phyloP scores from a whole-genome alignment of 2,888 invertebrate genomes.

The Balanococcus diminutus region DNA sequence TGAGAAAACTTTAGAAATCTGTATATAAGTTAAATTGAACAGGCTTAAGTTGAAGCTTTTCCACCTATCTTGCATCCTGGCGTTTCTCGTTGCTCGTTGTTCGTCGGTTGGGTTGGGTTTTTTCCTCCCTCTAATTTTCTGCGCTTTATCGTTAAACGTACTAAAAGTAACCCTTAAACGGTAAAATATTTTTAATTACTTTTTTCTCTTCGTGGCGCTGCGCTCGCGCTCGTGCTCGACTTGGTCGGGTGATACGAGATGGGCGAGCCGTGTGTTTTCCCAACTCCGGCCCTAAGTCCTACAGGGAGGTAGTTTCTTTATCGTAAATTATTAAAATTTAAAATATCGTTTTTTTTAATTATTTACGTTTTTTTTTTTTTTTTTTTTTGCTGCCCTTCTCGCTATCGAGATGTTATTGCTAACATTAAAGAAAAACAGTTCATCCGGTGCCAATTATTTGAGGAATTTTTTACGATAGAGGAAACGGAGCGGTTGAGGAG shows the following conservation, averaged over 20 bases:
- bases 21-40: slow-evolving; percentile 52
- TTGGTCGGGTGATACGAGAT: no score
- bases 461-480: background rate
- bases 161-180: slow-evolving; percentile 48
- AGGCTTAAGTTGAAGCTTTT: slow-evolving; percentile 48
- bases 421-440: slow-evolving; percentile 21
- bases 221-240: no score
- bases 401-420: background rate
- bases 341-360: slow-evolving; percentile 39
- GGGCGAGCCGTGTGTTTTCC: no score
- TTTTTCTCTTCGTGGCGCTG: slow-evolving; percentile 24
- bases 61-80: slow-evolving; percentile 29
- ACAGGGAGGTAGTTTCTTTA: background rate
- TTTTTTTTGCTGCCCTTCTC: no score
- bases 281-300: no score
- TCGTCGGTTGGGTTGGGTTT: background rate
- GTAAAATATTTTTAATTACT: slow-evolving; percentile 54
- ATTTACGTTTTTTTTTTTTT: slow-evolving; percentile 24
- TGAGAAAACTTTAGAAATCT: slow-evolving; percentile 53
- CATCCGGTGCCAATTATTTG: slow-evolving; percentile 28
- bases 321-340: slow-evolving; percentile 33
- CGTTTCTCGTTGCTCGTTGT: no score
- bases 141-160: slow-evolving; percentile 39
- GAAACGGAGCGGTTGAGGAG: background rate
- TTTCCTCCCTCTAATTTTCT: slow-evolving; percentile 43